Evolutionary conservation across 2,888 invertebrate genomes (phyloP).

Genomic region (Zaprionus bogoriensis): DNA sequence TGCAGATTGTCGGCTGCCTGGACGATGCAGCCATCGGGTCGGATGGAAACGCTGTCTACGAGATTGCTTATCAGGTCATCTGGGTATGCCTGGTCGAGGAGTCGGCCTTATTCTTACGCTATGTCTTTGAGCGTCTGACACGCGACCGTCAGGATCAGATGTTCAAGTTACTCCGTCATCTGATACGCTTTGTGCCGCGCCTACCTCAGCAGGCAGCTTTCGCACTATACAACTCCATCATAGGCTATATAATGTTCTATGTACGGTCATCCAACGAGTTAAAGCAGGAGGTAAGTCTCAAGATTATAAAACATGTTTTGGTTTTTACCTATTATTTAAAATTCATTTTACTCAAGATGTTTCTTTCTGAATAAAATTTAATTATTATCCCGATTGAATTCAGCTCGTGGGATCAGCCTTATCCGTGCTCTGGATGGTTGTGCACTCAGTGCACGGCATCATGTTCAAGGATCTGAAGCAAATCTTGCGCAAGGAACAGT

Average conservation of each 20-base stretch:
- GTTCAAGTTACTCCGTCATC: slow-evolving; percentile 95
- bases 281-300: slow-evolving; percentile 88
- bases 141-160: slow-evolving; percentile 96
- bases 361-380: no score
- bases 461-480: slow-evolving; percentile 99
- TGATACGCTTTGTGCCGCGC: slow-evolving; percentile 95
- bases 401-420: slow-evolving; percentile 95
- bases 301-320: no score
- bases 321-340: no score
- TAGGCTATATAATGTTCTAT: slow-evolving; percentile 99
- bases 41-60: slow-evolving; percentile 98
- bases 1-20: slow-evolving; percentile 95
- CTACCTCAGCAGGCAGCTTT: slow-evolving; percentile 99
- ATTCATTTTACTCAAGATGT: no score
- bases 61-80: slow-evolving; percentile 97
- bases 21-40: slow-evolving; percentile 98
- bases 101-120: slow-evolving; percentile 96
- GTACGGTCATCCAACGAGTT: slow-evolving; percentile 98
- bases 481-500: slow-evolving; percentile 98
- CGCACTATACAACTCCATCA: slow-evolving; percentile 98
- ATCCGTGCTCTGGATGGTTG: slow-evolving; percentile 98
- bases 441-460: slow-evolving; percentile 98
- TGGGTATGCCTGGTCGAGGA: slow-evolving; percentile 99
- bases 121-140: slow-evolving; percentile 97
- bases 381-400: not conserved